phyloP scores from a whole-genome alignment of 2,888 invertebrate genomes.

The Xestia xanthographa region DNA sequence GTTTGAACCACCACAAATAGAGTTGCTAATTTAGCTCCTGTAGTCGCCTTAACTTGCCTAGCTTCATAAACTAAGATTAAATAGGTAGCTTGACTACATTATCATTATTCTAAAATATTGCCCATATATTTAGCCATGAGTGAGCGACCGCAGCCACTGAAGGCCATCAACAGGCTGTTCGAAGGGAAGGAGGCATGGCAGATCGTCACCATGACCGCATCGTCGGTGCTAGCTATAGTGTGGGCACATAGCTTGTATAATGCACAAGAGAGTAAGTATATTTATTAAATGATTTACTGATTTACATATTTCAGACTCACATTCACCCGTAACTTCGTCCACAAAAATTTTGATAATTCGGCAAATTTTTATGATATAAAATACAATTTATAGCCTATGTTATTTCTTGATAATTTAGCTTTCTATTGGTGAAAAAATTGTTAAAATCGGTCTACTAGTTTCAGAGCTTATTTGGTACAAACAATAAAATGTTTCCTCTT shows the following conservation, averaged over 20 bases:
- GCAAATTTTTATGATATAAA: no score
- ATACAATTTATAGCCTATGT: no score
- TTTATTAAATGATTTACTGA: not conserved
- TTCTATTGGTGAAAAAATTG: no score
- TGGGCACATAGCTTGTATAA: conserved; percentile 94
- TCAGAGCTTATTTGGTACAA: no score
- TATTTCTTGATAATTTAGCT: no score
- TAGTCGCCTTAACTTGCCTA: no score
- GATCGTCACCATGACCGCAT: conserved; percentile 94
- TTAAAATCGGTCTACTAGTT: no score
- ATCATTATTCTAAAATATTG: not conserved
- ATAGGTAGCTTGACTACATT: not conserved
- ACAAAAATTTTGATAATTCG: no score
- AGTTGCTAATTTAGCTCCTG: no score
- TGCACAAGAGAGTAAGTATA: conserved; percentile 93
- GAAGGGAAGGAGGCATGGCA: conserved; percentile 95
- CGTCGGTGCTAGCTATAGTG: conserved; percentile 92
- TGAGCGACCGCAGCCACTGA: conserved; percentile 84
- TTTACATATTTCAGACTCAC: not conserved
- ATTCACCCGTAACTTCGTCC: no score
- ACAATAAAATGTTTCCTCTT: no score
- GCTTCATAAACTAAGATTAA: not conserved
- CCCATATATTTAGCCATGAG: conserved; percentile 78
- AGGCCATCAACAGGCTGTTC: conserved; percentile 91
- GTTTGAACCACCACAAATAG: no score